phyloP scores from a whole-genome alignment of 2,113 vertebrate genomes.

The Rhabdomys dilectus region DNA sequence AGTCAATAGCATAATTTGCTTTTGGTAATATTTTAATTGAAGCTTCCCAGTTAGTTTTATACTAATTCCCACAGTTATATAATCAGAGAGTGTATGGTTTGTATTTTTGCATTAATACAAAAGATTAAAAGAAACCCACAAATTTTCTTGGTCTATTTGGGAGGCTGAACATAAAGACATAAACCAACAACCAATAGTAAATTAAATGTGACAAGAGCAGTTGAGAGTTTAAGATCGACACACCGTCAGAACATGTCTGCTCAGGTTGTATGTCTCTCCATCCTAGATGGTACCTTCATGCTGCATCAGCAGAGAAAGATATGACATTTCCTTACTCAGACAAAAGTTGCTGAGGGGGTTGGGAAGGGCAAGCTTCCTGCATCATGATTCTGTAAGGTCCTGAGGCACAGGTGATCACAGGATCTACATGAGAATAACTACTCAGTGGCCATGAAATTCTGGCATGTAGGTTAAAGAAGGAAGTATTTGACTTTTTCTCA shows the following conservation, averaged over 20 bases:
- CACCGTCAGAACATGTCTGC: background rate
- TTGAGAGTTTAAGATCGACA: background rate
- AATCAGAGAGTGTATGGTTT: background rate
- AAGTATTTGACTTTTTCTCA: background rate
- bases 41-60: background rate
- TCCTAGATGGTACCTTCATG: background rate
- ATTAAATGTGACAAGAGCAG: background rate
- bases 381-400: background rate
- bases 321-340: background rate
- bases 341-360: background rate
- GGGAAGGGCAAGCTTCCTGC: accelerated
- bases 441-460: background rate
- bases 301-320: background rate
- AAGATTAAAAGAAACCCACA: background rate
- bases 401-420: background rate
- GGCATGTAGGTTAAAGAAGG: background rate
- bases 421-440: background rate
- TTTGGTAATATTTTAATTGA: background rate
- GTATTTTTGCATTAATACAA: background rate
- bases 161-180: background rate
- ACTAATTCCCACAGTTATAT: background rate
- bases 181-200: background rate
- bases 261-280: background rate
- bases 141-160: background rate
- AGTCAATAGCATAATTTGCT: background rate